A percentile compares a stretch with the other conserved stretches of the same genome.
These are phyloP conservation scores for Malachius bipustulatus DNA, from an alignment of 2,888 invertebrate genomes.

Conservation along the genomic window DNA sequence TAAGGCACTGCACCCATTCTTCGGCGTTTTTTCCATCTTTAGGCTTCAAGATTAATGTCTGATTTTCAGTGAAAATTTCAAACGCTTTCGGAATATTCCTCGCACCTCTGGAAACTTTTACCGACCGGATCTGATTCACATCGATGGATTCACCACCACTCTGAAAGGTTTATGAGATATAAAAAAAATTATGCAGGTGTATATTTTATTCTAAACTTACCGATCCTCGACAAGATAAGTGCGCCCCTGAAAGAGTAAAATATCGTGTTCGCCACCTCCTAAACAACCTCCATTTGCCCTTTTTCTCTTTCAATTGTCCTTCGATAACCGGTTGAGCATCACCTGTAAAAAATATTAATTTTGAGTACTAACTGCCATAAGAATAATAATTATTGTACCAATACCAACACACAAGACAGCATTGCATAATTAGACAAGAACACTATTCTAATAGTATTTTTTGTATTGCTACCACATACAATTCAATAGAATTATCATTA, in stretches of 20 bases:
- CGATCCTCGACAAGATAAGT: constrained; percentile 75
- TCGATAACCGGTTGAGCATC: constrained; percentile 81
- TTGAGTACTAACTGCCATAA: too few species aligned
- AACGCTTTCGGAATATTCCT: constrained; percentile 91
- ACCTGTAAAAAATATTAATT: constrained; percentile 32
- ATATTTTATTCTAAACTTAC: constrained; percentile 41
- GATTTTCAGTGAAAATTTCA: constrained; percentile 91
- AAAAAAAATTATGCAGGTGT: constrained; percentile 4
- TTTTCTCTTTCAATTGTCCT: constrained; percentile 84
- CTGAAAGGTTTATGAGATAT: constrained; percentile 36
- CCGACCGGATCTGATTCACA: constrained; percentile 85
- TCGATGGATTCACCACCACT: constrained; percentile 79
- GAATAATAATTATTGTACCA: too few species aligned
- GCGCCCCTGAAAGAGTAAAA: constrained; percentile 86
- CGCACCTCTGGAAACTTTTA: constrained; percentile 84
- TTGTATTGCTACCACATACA: too few species aligned
- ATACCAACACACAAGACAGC: too few species aligned
- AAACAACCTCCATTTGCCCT: constrained; percentile 84
- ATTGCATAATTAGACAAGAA: too few species aligned
- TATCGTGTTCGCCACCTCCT: constrained; percentile 87
- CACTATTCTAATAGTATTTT: too few species aligned
- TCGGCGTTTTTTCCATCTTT: constrained; percentile 90
- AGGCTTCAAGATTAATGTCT: constrained; percentile 85
- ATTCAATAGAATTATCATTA: too few species aligned
- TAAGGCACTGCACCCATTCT: constrained; percentile 91